Percentiles rank a stretch among this genome's conserved stretches.
Conservation (phyloP, 2,113 vertebrate genomes). For the Coreoperca whiteheadi region DNA sequence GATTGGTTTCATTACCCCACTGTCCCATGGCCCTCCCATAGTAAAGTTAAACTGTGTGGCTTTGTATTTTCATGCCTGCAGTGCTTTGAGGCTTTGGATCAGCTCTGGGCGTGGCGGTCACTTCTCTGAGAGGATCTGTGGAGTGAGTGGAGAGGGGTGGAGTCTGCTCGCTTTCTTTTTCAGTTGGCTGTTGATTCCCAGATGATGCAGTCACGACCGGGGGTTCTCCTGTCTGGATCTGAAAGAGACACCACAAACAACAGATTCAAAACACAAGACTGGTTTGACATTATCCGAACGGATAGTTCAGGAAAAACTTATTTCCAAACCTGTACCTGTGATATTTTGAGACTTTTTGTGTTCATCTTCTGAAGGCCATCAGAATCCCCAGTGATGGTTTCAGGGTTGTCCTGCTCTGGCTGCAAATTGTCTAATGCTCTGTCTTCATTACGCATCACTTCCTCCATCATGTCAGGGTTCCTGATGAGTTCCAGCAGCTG, state of each 20-base stretch:
- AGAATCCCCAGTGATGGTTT: not conserved
- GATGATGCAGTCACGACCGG: conserved; percentile 6
- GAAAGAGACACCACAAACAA: not conserved
- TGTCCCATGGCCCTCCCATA: not conserved
- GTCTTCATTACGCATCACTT: conserved; percentile 43
- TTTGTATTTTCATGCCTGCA: conserved; percentile 42
- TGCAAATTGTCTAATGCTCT: conserved; percentile 19
- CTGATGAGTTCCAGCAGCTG: conserved; percentile 61
- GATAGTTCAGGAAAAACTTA: not conserved
- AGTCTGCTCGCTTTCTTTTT: conserved; percentile 11
- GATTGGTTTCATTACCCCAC: not conserved
- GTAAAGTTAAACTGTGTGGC: not conserved
- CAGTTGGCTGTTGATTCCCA: conserved; percentile 20
- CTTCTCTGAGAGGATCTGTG: conserved; percentile 47
- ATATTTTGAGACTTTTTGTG: not conserved
- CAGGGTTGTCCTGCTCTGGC: conserved; percentile 5
- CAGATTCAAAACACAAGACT: not conserved
- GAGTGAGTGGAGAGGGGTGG: not conserved
- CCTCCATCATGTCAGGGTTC: conserved; percentile 56
- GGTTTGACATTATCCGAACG: not conserved
- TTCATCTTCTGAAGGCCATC: conserved; percentile 8
- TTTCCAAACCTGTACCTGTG: conserved; percentile 25
- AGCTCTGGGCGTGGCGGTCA: conserved; percentile 21
- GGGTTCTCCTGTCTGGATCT: not conserved
- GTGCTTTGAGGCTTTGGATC: conserved; percentile 33